Evolutionary conservation across 2,113 vertebrate genomes (phyloP), one percentile per base, ranked within the genome.

Genomic region (Perca fluviatilis): DNA sequence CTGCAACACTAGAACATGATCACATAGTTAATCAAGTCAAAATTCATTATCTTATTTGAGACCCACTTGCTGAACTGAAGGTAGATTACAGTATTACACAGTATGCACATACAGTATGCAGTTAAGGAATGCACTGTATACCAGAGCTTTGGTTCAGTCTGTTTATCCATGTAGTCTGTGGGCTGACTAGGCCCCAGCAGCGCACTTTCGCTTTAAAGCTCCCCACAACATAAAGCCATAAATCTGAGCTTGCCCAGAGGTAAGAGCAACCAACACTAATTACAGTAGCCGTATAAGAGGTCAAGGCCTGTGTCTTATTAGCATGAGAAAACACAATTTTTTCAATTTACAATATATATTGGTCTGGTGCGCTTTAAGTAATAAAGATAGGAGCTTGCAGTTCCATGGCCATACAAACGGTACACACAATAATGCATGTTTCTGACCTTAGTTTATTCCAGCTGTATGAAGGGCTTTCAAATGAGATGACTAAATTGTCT

Each of bases 291-390:
- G 83, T 91, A 93, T 90, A 81, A 92, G 86, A 89, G 94, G 95
- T 96, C 94, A 94, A 85, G 88, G 92, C 92, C 86, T 79, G 75
- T 86, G 90, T 92, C 91, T 88, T 90, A 93, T 95, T 92, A 94
- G 87, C 86, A 83, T 93, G 93, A 93, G 93, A 93, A 95, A 95
- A 95, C 90, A 91, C 89, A 68, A 93, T 93, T 93, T 91, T 43
- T 93, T 94, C 91, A 93, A 94, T 92, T 89, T 88, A 86, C 69
- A 69, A 64, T 82, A 71, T 71, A 89, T 83, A 68, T 82, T 68
- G 84, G 87, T 79, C 88, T 70, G 82, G 50, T 80, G 83, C 43
- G 25, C 56, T 71, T 86, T 80, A 86, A 88, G 74, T 79, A 89
- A 91, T 90, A 84, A 69, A 56, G 74, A 73, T 69, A 73, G 70